These are phyloP conservation scores for Idris sp. DNA, from an alignment of 1,140 invertebrate genomes.

Conservation along the genomic window DNA sequence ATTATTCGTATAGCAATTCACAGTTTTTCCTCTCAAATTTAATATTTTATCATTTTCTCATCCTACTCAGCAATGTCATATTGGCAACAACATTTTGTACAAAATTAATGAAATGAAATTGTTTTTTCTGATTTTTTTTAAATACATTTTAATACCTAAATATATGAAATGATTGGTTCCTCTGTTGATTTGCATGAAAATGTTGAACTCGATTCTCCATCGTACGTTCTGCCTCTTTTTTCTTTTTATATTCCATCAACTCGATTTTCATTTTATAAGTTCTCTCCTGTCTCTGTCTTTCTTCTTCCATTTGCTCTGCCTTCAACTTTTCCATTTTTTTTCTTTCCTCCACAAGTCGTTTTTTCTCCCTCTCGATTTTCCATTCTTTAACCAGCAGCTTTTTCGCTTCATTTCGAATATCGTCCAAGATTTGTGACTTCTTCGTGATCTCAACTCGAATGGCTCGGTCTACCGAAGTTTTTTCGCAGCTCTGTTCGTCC, in stretches of 20 bases:
- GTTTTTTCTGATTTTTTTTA: too few species aligned
- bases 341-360: conserved; percentile 63
- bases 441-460: conserved; percentile 25
- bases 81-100: too few species aligned
- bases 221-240: conserved; percentile 52
- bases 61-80: too few species aligned
- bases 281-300: conserved; percentile 55
- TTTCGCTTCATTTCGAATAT: conserved; percentile 54
- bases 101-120: too few species aligned
- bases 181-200: conserved; percentile 21
- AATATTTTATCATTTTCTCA: too few species aligned
- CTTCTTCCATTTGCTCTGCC: conserved; percentile 39
- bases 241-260: conserved; percentile 63
- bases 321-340: conserved; percentile 32
- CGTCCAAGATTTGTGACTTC: conserved; percentile 18
- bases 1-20: too few species aligned
- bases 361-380: conserved; percentile 67
- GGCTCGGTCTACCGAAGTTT: conserved; percentile 6
- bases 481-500: too few species aligned
- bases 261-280: conserved; percentile 57
- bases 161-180: conserved; percentile 45
- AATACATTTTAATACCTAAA: too few species aligned
- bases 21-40: too few species aligned
- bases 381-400: conserved; percentile 69
- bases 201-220: background rate